Percentiles rank a stretch among this genome's conserved stretches.
phyloP scores from a whole-genome alignment of 2,888 invertebrate species.

The Ectobius pallidus region DNA sequence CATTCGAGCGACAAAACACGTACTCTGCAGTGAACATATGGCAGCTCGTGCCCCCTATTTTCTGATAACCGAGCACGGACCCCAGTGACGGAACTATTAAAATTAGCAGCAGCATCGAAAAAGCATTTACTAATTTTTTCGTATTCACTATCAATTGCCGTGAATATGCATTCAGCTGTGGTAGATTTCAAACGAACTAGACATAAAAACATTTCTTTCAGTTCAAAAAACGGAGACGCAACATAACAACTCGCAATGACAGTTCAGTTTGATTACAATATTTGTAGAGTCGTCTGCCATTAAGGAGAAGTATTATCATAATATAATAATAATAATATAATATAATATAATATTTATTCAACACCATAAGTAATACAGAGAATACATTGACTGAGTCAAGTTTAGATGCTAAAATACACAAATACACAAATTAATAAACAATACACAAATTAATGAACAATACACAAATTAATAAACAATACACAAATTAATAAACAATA shows the following conservation, averaged over 20 bases:
- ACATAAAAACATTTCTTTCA: not conserved
- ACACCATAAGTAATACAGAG: too few relatives aligned
- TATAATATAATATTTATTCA: too few relatives aligned
- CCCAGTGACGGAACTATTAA: not conserved
- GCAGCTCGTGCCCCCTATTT: not conserved
- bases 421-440: too few relatives aligned
- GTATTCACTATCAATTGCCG: conserved; percentile 9
- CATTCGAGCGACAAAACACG: not conserved
- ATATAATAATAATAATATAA: not conserved
- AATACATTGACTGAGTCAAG: too few relatives aligned
- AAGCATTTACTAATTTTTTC: not conserved
- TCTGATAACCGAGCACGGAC: not conserved
- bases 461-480: too few relatives aligned
- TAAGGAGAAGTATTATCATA: not conserved
- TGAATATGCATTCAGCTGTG: conserved; percentile 1
- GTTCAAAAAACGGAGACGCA: not conserved
- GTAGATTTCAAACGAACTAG: not conserved
- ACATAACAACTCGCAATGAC: not conserved
- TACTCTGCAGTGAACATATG: conserved; percentile 7
- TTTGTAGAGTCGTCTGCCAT: not conserved
- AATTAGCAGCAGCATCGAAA: too few relatives aligned
- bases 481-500: too few relatives aligned
- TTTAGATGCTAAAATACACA: too few relatives aligned
- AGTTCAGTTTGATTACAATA: not conserved
- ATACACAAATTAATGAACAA: too few relatives aligned